Conservation (phyloP, 2,113 vertebrate species). For the Dromiciops gliroides region DNA sequence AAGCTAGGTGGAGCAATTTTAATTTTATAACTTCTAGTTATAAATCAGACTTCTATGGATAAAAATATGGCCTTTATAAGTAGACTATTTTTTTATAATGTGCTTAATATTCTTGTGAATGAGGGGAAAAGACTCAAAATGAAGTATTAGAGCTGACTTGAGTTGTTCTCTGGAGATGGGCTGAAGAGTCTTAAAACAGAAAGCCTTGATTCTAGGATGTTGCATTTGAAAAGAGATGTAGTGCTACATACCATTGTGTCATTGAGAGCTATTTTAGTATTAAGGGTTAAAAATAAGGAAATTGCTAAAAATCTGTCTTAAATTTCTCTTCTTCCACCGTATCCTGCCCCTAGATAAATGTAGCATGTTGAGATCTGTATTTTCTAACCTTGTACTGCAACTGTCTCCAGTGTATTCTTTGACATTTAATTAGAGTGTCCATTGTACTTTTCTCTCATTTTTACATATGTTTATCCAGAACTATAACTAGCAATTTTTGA, state of each 20-base stretch:
- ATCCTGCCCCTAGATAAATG: background rate
- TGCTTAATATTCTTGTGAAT: background rate
- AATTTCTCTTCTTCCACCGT: background rate
- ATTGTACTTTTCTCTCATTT: background rate
- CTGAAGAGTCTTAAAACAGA: background rate
- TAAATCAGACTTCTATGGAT: background rate
- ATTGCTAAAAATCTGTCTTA: background rate
- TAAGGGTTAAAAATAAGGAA: background rate
- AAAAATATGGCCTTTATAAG: background rate
- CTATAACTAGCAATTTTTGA: background rate
- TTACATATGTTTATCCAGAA: background rate
- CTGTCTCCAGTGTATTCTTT: background rate
- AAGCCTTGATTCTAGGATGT: background rate
- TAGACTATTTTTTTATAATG: background rate
- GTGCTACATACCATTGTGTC: background rate
- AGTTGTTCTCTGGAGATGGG: background rate
- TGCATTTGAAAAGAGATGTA: background rate
- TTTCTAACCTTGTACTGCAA: background rate
- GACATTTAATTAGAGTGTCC: background rate
- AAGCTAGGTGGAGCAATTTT: background rate
- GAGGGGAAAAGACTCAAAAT: background rate
- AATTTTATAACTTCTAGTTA: background rate
- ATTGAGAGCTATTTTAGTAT: background rate
- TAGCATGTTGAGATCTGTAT: background rate
- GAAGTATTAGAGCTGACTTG: background rate